Evolutionary conservation across 2,113 vertebrate genomes (phyloP).

Genomic region (Rhinopomastus cyanomelas): DNA sequence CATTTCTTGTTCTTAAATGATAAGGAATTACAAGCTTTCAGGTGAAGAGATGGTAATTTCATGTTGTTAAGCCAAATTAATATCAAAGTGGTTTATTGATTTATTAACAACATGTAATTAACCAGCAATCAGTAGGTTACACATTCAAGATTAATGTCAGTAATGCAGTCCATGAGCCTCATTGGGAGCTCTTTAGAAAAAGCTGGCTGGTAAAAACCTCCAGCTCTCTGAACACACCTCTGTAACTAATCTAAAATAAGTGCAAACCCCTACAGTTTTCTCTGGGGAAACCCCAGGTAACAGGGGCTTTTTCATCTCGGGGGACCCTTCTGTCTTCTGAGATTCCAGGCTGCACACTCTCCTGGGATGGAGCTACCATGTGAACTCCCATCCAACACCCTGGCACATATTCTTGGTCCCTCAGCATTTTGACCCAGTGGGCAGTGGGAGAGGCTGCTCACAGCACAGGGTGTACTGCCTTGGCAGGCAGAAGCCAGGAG

Average conservation of each 20-base stretch:
- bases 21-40: background rate
- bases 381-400: background rate
- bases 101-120: no score
- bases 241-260: no score
- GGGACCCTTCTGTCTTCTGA: background rate
- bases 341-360: background rate
- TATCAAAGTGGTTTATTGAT: no score
- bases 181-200: accelerated
- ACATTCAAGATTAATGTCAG: no score
- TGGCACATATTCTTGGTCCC: accelerated
- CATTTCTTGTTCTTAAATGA: background rate
- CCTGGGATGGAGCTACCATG: accelerated
- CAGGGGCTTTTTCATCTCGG: background rate
- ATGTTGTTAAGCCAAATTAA: background rate
- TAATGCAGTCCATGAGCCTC: background rate
- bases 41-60: background rate
- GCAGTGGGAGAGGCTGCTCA: background rate
- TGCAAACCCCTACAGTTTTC: no score
- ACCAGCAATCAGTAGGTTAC: no score
- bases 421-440: accelerated
- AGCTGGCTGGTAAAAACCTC: background rate
- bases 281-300: accelerated
- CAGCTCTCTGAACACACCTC: background rate
- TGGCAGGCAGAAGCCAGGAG: accelerated
- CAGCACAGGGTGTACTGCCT: accelerated